Base-by-base conservation (phyloP, 2,797 vertebrate genomes). In the Macropus fuliginosus region DNA sequence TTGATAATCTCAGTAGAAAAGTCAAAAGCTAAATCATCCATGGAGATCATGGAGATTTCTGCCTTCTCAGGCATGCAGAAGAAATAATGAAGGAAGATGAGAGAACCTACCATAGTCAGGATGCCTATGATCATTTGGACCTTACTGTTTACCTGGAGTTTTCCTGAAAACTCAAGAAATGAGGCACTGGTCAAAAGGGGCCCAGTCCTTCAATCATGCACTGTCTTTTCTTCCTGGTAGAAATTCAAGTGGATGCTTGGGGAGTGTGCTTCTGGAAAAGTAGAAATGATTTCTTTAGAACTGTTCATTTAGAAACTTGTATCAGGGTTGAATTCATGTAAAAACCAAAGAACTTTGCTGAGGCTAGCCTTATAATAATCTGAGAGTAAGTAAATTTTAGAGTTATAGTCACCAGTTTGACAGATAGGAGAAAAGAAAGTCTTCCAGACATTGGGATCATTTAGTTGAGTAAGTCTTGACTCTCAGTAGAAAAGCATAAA, bases 291-390 rank as follows among this genome's bases (percentile, higher is more conserved):
- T 92, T 62, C 81, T 74, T 55, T 59, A 95, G 55, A 94, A 87
- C 62, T 18, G 31, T 95, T 91, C 54, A 66, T 59, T 31, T 21
- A 55, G 93, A 62, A 31, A 52, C 89, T 1, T 89, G 62, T 74
- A 55, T 18, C 54, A 91, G 50, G n/a, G 1, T 1, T 50, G 74
- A 94, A 94, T 27, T 91, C 54, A 93, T 21, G 56, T 96, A 92
- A 57, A 94, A 74, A 57, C 92, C 34, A 95, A 94, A 55, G 46
- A 27, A 18, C 29, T 92, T 50, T 92, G 28, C 74, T 40, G 29
- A 87, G 90, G 40, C 4, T 4, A 18, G 28, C 40, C 29, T 93
- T 90, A 31, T 1, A 56, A 31, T 18, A 81, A 50, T 31, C 1
- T 29, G 28, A 92, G 87, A 92, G 56, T 56, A 28, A 0, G 0